Percentiles rank a stretch among this genome's conserved stretches.
Conservation (phyloP, 2,113 vertebrate species). For the Perccottus glenii region DNA sequence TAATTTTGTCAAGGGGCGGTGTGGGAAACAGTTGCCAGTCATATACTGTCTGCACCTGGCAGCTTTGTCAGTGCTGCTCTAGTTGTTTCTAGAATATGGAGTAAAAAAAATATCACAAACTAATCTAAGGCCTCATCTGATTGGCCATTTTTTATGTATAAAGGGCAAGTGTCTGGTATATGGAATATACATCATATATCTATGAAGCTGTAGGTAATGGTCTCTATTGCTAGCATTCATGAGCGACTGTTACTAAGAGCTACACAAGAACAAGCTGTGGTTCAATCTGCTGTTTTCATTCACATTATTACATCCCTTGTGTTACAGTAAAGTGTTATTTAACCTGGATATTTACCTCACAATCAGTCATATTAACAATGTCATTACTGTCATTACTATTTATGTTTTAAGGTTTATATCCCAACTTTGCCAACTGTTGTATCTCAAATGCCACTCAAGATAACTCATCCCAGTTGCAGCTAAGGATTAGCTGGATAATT, state of each 20-base stretch:
- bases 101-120: not conserved
- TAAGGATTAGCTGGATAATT: conserved; percentile 66
- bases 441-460: conserved; percentile 57
- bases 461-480: conserved; percentile 58
- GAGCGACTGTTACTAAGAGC: too few species aligned
- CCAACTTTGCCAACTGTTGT: conserved; percentile 50
- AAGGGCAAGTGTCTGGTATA: too few species aligned
- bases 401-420: conserved; percentile 40
- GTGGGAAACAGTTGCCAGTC: conserved; percentile 79
- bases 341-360: not conserved
- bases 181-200: too few species aligned
- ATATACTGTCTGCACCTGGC: conserved; percentile 70
- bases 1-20: conserved; percentile 62
- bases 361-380: conserved; percentile 34
- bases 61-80: conserved; percentile 26
- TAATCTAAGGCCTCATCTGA: not conserved
- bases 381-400: not conserved
- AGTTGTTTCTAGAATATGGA: conserved; percentile 44
- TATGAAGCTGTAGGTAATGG: too few species aligned
- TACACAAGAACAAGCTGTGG: too few species aligned
- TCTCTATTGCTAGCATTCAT: too few species aligned
- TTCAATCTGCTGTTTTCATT: too few species aligned
- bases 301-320: too few species aligned
- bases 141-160: not conserved
- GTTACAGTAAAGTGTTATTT: not conserved